Evolutionary conservation across 2,797 vertebrate genomes (phyloP).

Genomic region (Aplochiton taeniatus): DNA sequence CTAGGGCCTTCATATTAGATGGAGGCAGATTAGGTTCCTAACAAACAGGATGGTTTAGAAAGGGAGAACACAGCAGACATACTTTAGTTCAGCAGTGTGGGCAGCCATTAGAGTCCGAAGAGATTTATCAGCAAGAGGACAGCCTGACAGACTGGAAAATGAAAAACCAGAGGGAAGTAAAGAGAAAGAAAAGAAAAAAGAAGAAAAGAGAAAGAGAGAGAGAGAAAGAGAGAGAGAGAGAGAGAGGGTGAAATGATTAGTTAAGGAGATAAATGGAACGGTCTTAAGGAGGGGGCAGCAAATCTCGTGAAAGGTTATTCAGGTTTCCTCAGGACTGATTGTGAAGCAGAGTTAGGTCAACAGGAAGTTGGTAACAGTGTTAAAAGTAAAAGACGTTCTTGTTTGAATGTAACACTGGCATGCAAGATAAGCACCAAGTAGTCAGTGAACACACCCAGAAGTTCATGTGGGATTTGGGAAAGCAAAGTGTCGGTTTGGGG

Average conservation of each 20-base stretch:
- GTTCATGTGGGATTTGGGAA: too few relatives aligned
- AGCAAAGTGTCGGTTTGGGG: too few relatives aligned
- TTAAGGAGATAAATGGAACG: not conserved
- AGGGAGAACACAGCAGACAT: constrained; percentile 74
- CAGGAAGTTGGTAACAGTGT: constrained; percentile 13
- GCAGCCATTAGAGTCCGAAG: constrained; percentile 99
- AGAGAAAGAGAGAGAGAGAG: constrained; percentile 7
- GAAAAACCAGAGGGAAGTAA: constrained; percentile 14
- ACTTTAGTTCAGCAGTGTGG: constrained; percentile 99
- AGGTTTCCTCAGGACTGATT: too few relatives aligned
- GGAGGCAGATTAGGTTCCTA: too few relatives aligned
- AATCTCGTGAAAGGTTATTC: constrained; percentile 1
- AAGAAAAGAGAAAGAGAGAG: constrained; percentile 20
- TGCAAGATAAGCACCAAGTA: too few relatives aligned
- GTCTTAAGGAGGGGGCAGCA: constrained; percentile 10
- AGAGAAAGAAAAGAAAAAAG: constrained; percentile 40
- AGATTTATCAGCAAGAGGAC: constrained; percentile 99
- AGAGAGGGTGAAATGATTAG: constrained; percentile 3
- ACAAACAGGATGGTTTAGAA: not conserved
- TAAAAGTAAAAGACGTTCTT: too few relatives aligned
- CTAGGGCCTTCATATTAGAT: too few relatives aligned
- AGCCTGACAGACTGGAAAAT: constrained; percentile 97
- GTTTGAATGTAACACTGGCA: too few relatives aligned
- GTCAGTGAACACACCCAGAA: too few relatives aligned
- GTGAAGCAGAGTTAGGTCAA: constrained; percentile 14